Base-by-base conservation (phyloP, 1,140 invertebrate genomes). In the Caenorhabditis inopinata region DNA sequence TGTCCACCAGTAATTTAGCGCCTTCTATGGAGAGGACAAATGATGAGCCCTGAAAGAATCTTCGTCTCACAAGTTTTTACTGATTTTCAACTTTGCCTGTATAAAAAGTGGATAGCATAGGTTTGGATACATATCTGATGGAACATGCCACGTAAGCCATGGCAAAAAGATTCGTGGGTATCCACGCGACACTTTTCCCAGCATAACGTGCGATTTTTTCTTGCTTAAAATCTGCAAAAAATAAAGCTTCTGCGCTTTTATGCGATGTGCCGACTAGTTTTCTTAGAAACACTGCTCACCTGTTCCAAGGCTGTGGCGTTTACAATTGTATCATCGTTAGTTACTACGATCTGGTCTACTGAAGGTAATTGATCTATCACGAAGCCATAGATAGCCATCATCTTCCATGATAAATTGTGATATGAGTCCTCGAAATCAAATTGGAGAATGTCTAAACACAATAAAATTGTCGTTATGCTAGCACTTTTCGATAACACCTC, bases 311-410 rank as follows among this genome's bases (percentile, higher is more conserved):
- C 84, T 25, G 87, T 87, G n/a, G 84, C 85, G 80, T 88, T 88
- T 12, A 88, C 87, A 68, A 88, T 88, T 48, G 87, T 88, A 76
- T 88, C 87, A 62, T 88, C 87, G 73, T 88, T 88, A n/a, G 88
- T 87, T 25, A 88, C 87, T 62, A 88, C 78, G 78, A 88, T 85
- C 81, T 88, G 83, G 35, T 86, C 68, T 21, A 82, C 76, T 11
- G 81, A 74, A 2, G 85, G 80, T 18, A 81, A 25, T 62, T 83
- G 77, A 14, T 78, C 45, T 32, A 84, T 62, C 35, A 88, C 83
- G 38, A 80, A 87, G 18, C 85, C 75, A 48, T 87, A 87, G 16
- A 80, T 85, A 6, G 82, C 80, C 85, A 87, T 88, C 87, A 88
- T 88, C 79, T 88, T 88, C 68, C 87, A 79, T 3, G 87, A 86